phyloP scores from a whole-genome alignment of 2,113 vertebrate species.

The Ochotona princeps region DNA sequence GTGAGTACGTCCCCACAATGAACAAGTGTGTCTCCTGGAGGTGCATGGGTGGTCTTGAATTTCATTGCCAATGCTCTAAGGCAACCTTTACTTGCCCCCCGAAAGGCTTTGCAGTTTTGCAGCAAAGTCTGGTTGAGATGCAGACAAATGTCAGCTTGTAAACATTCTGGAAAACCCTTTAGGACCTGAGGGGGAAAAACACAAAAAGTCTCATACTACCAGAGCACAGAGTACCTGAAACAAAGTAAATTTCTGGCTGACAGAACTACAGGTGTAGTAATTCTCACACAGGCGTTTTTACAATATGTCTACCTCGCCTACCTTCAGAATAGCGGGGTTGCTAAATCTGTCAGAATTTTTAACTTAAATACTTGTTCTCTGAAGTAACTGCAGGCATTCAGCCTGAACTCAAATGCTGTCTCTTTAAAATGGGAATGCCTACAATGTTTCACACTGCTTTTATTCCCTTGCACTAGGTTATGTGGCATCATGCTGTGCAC shows the following conservation, averaged over 20 bases:
- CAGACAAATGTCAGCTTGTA: slow-evolving; percentile 99
- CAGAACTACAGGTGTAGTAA: slow-evolving; percentile 50
- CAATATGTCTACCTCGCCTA: slow-evolving; percentile 36
- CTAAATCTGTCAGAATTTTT: slow-evolving; percentile 67
- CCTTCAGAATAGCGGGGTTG: slow-evolving; percentile 57
- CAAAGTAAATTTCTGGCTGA: slow-evolving; percentile 64
- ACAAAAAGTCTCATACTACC: slow-evolving; percentile 79
- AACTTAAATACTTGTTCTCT: slow-evolving; percentile 50
- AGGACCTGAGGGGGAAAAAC: slow-evolving; percentile 90
- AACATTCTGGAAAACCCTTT: slow-evolving; percentile 99
- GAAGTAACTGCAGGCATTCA: slow-evolving; percentile 66
- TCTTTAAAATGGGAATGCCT: slow-evolving; percentile 64
- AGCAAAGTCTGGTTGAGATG: slow-evolving; percentile 97
- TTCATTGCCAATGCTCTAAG: slow-evolving; percentile 98
- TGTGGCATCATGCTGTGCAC: slow-evolving; percentile 31
- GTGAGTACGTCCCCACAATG: slow-evolving; percentile 97
- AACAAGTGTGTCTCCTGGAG: slow-evolving; percentile 97
- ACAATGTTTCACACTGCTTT: slow-evolving; percentile 41
- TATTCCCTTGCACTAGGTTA: slow-evolving; percentile 59
- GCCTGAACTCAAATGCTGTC: slow-evolving; percentile 51
- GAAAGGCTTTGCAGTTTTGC: slow-evolving; percentile 96
- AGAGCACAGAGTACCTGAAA: slow-evolving; percentile 31
- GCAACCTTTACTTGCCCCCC: slow-evolving; percentile 97
- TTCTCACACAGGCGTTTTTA: not conserved
- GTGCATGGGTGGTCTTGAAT: slow-evolving; percentile 97